Percentiles rank a stretch among this genome's conserved stretches.
phyloP scores from a whole-genome alignment of 1,140 invertebrate species.

The Antheraea pernyi region DNA sequence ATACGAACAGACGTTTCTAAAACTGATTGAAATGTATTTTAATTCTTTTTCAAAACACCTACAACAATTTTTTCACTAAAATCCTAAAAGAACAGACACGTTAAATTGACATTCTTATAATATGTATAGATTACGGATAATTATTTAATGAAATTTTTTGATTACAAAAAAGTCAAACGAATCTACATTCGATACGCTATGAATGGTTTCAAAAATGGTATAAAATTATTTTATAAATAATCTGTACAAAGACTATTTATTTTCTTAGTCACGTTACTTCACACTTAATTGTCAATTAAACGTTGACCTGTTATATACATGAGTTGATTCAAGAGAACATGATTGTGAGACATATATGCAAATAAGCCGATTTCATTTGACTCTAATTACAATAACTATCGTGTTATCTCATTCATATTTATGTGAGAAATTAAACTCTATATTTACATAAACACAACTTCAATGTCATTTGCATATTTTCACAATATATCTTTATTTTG shows the following conservation, averaged over 20 bases:
- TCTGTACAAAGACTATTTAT: background rate
- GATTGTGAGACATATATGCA: slow-evolving; percentile 11
- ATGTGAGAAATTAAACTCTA: slow-evolving; percentile 21
- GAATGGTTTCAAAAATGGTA: no score
- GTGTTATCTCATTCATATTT: slow-evolving; percentile 19
- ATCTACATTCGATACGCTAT: no score
- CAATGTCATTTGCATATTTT: slow-evolving; percentile 1
- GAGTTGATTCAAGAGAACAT: background rate
- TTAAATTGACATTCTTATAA: no score
- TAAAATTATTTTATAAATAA: background rate
- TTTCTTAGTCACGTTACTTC: background rate
- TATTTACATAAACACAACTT: background rate
- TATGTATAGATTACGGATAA: no score
- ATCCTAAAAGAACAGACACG: no score
- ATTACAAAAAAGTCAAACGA: no score
- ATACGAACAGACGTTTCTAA: no score
- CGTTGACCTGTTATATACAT: background rate
- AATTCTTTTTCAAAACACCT: no score
- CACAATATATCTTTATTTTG: slow-evolving; percentile 14
- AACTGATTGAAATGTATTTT: no score
- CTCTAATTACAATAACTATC: slow-evolving; percentile 18
- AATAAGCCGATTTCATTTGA: slow-evolving; percentile 22
- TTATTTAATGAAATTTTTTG: no score
- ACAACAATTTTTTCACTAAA: no score
- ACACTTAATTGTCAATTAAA: background rate